Conservation (phyloP, 2,113 vertebrate species). For the Vicugna pacos region DNA sequence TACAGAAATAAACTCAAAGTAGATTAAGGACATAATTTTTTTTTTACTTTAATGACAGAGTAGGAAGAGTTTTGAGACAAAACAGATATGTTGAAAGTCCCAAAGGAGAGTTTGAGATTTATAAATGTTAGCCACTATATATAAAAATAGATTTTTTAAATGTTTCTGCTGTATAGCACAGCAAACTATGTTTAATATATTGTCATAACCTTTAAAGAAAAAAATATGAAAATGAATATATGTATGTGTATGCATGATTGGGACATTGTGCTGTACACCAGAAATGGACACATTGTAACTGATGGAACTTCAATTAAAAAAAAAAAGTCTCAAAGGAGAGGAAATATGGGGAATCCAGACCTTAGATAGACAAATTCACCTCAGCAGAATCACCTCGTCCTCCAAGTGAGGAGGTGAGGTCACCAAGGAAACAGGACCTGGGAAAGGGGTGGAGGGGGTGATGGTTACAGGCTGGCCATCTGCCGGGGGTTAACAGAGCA, state of each 20-base stretch:
- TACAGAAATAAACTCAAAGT: too few relatives aligned
- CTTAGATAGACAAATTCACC: not conserved
- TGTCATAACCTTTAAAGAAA: too few relatives aligned
- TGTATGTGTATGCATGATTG: too few relatives aligned
- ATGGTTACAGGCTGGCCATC: not conserved
- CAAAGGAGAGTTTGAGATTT: not conserved
- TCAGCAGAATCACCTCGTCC: not conserved
- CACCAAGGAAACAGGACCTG: not conserved
- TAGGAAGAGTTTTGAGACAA: not conserved
- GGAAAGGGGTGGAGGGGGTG: not conserved
- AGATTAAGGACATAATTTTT: too few relatives aligned
- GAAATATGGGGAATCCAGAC: not conserved
- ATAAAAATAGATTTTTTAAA: too few relatives aligned
- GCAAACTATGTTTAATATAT: too few relatives aligned
- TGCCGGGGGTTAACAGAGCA: accelerated
- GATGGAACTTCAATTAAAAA: too few relatives aligned
- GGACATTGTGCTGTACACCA: too few relatives aligned
- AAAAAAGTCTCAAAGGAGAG: not conserved
- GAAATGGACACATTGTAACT: too few relatives aligned
- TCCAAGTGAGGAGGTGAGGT: not conserved
- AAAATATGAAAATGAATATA: too few relatives aligned
- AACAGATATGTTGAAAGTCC: not conserved
- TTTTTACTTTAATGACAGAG: not conserved
- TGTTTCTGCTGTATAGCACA: too few relatives aligned
- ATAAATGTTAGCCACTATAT: too few relatives aligned